Conservation (phyloP, 2,797 vertebrate genomes). For the Nannoperca obscura region DNA sequence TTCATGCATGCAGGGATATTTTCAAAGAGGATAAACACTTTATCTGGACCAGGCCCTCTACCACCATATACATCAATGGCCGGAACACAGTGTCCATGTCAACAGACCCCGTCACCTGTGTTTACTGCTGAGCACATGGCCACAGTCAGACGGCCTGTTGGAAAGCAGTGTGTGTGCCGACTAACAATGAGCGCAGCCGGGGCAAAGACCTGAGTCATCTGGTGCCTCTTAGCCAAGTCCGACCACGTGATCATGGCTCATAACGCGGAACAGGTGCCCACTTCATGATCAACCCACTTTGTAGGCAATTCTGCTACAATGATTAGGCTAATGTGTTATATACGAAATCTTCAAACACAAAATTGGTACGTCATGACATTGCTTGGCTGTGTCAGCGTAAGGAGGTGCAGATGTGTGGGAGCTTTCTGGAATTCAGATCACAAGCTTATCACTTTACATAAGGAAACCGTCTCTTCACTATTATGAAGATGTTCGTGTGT, state of each 20-base stretch:
- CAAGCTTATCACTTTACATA: conserved; percentile 45
- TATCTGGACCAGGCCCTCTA: neutral
- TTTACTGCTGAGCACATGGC: conserved; percentile 71
- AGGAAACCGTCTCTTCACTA: conserved; percentile 42
- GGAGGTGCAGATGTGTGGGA: conserved; percentile 45
- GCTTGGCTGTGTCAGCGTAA: conserved; percentile 21
- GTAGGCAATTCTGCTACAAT: neutral
- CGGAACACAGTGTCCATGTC: conserved; percentile 46
- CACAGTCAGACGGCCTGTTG: conserved; percentile 62
- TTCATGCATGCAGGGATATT: neutral
- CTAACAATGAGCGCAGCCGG: conserved; percentile 69
- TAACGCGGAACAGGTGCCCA: conserved; percentile 66
- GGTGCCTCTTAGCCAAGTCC: conserved; percentile 64
- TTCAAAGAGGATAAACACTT: conserved; percentile 14
- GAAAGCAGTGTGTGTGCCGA: conserved; percentile 60
- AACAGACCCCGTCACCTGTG: conserved; percentile 55
- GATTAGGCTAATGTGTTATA: neutral
- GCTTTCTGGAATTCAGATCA: conserved; percentile 41
- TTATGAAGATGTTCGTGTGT: conserved; percentile 33
- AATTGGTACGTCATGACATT: conserved; percentile 7
- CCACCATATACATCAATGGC: neutral
- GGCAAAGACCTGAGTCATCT: conserved; percentile 78
- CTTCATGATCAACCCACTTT: neutral
- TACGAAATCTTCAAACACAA: conserved; percentile 6
- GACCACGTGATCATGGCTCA: conserved; percentile 65